Evolutionary conservation across 2,797 vertebrate species (phyloP), one percentile per base, ranked within the genome.

Genomic region (Tokudaia muenninki): DNA sequence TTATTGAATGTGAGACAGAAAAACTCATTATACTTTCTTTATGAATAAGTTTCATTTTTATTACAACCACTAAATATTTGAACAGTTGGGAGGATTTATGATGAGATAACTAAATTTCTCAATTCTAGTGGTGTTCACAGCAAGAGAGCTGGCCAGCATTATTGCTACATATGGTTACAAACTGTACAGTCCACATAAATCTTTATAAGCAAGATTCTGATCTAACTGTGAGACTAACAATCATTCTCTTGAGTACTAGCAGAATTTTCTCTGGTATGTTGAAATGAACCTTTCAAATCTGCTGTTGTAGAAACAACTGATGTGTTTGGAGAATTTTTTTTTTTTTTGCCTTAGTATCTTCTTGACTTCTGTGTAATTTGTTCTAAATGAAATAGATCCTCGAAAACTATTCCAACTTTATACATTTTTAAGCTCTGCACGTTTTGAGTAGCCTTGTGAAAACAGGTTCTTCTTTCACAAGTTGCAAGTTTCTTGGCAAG

Each of bases 51-150:
- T 96, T 84, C 61, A 91, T 74, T 93, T 96, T 96, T 96, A 86
- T 87, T 78, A 78, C 34, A 14, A 3, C 87, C 72, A 86, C n/a
- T 94, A 61, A 63, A 57, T 96, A 22, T 90, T 77, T 83, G 95
- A 92, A 94, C 74, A 87, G 67, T 92, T 22, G 31, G 26, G 82
- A 93, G 31, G 80, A 94, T 96, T 96, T 96, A 96, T 94, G 87
- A 97, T 93, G 83, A 93, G 75, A 84, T 90, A 83, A 95, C 83
- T 84, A 96, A 93, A 93, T 92, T 84, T 97, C 59, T 96, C 63
- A 82, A 37, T 96, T 96, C 92, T 90, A 57, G 17, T 22, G 29
- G n/a, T 92, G 41, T 96, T 96, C 80, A 52, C 74, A 92, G 87
- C 57, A 94, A 87, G 57, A 92, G 41, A 95, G 61, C 70, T 94